These are phyloP conservation scores for Lepilemur septentrionalis DNA, from an alignment of 2,797 vertebrate species.

Conservation along the genomic window DNA sequence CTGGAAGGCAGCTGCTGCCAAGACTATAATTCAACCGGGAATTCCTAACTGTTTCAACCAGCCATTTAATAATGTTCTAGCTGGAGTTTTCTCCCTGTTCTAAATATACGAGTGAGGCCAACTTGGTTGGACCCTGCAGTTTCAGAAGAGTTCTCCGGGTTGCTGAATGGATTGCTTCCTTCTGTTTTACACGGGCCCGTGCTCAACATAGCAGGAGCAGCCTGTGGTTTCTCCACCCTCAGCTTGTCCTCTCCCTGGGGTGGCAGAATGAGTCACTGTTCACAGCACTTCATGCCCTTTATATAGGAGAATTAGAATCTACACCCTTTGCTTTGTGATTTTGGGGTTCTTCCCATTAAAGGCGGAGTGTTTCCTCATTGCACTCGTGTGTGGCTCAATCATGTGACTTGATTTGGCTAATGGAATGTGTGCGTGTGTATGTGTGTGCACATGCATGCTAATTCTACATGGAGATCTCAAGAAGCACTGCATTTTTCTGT, in stretches of 20 bases:
- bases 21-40: conserved; percentile 42
- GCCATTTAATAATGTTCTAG: conserved; percentile 72
- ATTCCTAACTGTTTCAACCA: conserved; percentile 72
- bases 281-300: background rate
- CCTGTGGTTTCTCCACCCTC: conserved; percentile 34
- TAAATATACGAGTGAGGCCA: conserved; percentile 58
- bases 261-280: conserved; percentile 9
- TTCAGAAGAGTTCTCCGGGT: background rate
- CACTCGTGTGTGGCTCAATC: background rate
- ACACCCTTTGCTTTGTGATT: conserved; percentile 1
- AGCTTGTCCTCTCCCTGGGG: background rate
- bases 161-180: conserved; percentile 17
- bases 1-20: conserved; percentile 73
- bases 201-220: background rate
- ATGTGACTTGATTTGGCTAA: background rate
- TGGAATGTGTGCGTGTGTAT: background rate
- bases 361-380: background rate
- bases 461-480: background rate
- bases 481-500: background rate
- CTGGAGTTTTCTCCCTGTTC: conserved; percentile 64
- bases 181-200: conserved; percentile 33
- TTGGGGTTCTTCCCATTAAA: background rate
- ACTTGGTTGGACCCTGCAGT: background rate
- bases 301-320: background rate
- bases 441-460: rapidly evolving